Conservation (phyloP, 53 echinoderm and acorn worm genomes). For the Apostichopus leukothele region DNA sequence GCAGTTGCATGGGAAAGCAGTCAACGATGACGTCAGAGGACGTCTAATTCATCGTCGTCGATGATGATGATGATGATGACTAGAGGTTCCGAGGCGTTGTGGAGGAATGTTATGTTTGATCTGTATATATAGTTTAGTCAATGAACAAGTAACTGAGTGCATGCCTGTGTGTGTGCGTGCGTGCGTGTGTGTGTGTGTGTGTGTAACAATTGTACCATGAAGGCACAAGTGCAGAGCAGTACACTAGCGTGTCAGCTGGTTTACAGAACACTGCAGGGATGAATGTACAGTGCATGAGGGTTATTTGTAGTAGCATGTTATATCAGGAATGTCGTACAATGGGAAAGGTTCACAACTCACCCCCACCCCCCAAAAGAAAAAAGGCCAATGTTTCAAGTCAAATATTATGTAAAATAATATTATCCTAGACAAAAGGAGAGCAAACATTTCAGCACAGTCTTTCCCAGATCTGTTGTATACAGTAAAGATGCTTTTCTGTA, state of each 20-base stretch:
- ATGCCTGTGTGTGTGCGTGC: conserved; percentile 5
- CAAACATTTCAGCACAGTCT: too few species aligned
- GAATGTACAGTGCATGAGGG: not conserved
- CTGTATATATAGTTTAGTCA: not conserved
- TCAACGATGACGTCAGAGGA: not conserved
- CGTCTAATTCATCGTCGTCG: not conserved
- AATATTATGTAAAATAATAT: too few species aligned
- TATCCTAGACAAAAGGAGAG: too few species aligned
- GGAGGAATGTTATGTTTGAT: conserved; percentile 3
- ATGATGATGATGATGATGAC: not conserved
- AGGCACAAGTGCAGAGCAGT: not conserved
- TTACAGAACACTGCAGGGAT: not conserved
- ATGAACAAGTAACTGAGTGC: not conserved
- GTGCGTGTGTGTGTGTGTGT: not conserved
- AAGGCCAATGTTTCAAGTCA: too few species aligned
- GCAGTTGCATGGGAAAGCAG: conserved; percentile 28
- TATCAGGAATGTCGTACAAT: not conserved
- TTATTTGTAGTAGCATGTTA: not conserved
- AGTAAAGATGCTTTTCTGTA: too few species aligned
- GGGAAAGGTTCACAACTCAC: not conserved
- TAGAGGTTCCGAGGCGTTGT: conserved; percentile 11
- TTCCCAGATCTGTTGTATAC: too few species aligned
- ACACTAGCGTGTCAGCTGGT: not conserved
- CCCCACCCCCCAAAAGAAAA: too few species aligned
- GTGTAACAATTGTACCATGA: too few species aligned